Percentiles rank a stretch among this genome's conserved stretches.
phyloP scores from a whole-genome alignment of 2,113 vertebrate species.

The Dicerorhinus sumatrensis region DNA sequence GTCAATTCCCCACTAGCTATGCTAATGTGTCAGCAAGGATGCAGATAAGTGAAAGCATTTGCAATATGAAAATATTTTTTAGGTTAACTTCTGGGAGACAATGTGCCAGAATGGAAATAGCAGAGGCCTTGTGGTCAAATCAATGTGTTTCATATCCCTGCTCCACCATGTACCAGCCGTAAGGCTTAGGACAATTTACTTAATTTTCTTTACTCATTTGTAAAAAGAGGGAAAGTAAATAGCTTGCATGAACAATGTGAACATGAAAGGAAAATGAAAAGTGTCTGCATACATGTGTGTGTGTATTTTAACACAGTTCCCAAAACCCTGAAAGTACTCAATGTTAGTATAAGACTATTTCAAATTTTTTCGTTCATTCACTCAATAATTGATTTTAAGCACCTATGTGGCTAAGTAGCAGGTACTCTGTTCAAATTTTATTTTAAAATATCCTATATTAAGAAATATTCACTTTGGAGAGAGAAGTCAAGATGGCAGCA shows the following conservation, averaged over 20 bases:
- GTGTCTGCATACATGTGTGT: neutral
- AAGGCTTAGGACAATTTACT: neutral
- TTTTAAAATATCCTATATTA: neutral
- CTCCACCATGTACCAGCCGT: neutral
- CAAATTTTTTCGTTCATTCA: neutral
- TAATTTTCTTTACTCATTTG: slow-evolving; percentile 6
- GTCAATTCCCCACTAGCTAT: neutral
- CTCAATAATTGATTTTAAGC: neutral
- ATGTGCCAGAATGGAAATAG: neutral
- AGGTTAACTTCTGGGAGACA: neutral
- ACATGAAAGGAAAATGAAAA: neutral
- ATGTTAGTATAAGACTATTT: neutral
- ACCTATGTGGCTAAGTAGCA: neutral
- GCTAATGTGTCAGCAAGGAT: neutral
- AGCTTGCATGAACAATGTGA: neutral
- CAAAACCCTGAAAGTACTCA: neutral
- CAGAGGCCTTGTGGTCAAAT: neutral
- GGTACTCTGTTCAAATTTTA: neutral
- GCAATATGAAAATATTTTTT: neutral
- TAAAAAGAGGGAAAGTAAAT: neutral
- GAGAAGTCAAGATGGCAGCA: too few species aligned
- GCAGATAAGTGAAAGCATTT: neutral
- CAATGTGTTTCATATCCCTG: neutral
- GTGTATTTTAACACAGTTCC: neutral
- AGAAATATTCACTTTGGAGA: neutral